Percentiles rank a stretch among this genome's conserved stretches.
Evolutionary conservation across 2,113 vertebrate genomes (phyloP).

Genomic region (Aegithalos caudatus): DNA sequence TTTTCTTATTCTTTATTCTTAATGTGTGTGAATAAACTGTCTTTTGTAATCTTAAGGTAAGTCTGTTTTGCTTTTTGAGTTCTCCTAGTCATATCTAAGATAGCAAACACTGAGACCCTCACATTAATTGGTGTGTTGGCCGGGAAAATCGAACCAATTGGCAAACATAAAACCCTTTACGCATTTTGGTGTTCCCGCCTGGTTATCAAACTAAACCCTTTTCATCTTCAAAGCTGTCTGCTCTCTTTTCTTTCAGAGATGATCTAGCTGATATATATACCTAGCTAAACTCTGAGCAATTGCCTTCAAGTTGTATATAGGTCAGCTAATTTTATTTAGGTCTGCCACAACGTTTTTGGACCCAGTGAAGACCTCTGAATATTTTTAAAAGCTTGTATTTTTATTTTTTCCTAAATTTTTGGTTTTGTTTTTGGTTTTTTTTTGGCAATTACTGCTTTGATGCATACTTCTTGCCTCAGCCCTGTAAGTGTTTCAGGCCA

Average conservation of each 20-base stretch:
- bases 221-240: background rate
- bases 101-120: no score
- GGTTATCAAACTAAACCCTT: no score
- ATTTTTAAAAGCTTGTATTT: background rate
- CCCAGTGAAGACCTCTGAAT: background rate
- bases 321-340: background rate
- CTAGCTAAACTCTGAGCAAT: background rate
- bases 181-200: no score
- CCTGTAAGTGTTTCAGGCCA: background rate
- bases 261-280: background rate
- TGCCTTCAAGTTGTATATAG: background rate
- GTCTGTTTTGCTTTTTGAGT: no score
- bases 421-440: background rate
- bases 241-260: background rate
- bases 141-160: no score
- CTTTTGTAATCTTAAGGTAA: no score
- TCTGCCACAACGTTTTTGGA: background rate
- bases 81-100: no score
- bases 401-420: no score
- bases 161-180: no score
- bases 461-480: background rate
- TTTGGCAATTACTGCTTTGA: background rate
- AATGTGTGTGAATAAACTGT: no score
- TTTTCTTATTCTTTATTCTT: no score
- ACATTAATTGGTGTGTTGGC: no score